Conservation (phyloP, 1,140 invertebrate genomes). For the Drosophila parabipectinata region DNA sequence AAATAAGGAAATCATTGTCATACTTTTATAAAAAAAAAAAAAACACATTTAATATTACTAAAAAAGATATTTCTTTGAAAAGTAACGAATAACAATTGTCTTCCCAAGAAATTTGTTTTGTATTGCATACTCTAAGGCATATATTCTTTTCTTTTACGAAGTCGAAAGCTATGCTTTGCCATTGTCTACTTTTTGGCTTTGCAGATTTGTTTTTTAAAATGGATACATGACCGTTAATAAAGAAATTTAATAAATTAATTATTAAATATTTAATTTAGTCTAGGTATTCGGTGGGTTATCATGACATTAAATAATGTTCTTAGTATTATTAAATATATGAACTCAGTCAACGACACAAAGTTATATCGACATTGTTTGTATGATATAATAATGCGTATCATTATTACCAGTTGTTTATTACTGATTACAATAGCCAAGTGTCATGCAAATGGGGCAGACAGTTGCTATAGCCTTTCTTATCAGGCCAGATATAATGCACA, state of each 20-base stretch:
- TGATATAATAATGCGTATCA: slow-evolving; percentile 23
- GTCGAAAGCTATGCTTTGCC: background rate
- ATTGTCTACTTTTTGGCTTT: background rate
- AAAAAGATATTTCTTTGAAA: too few species aligned
- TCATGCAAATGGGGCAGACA: slow-evolving; percentile 23
- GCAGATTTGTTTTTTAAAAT: too few species aligned
- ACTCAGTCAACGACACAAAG: background rate
- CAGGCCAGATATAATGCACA: background rate
- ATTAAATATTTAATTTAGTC: background rate
- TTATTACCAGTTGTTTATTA: slow-evolving; percentile 21
- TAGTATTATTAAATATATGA: background rate
- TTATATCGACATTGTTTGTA: slow-evolving; percentile 7
- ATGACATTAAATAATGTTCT: too few species aligned
- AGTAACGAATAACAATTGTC: too few species aligned
- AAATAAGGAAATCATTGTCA: too few species aligned
- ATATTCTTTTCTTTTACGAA: background rate
- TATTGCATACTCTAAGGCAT: background rate
- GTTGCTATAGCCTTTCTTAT: slow-evolving; percentile 28
- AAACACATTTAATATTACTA: too few species aligned
- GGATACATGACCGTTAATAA: background rate
- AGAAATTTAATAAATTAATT: background rate
- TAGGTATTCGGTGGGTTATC: too few species aligned
- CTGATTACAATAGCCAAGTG: slow-evolving; percentile 42
- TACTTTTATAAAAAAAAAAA: too few species aligned
- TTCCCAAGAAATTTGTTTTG: too few species aligned